Evolutionary conservation across 2,797 vertebrate species (phyloP), one percentile per base, ranked within the genome.

Genomic region (Scolopax bukidnonensis): DNA sequence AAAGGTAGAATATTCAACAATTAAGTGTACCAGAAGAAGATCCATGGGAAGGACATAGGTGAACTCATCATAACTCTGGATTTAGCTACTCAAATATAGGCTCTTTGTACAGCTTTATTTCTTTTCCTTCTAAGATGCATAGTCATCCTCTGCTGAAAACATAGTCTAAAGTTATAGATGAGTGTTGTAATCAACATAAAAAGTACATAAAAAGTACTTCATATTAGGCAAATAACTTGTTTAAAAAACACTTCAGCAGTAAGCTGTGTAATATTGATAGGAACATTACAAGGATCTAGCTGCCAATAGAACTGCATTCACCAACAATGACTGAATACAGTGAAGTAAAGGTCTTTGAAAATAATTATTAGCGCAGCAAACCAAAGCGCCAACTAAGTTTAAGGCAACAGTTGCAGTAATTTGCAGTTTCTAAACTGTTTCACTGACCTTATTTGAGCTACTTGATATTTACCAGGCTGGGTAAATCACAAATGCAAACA

Each of bases 401-500:
- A 79, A 82, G 54, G 65, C 16, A 82, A 88, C 32, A 63, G 25
- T 56, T 76, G n/a, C 76, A 84, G 38, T 32, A 84, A 64, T 91
- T 94, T 80, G 21, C 32, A 65, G 24, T 54, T 93, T 67, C 70
- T 80, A 57, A 84, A 77, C 28, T 56, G 20, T 77, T 94, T 71
- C 45, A 30, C 8, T 64, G 61, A 54, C 38, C 32, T 43, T 32
- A 56, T 21, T 25, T 45, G 57, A 57, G 51, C 27, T 86, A 43
- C 50, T 45, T 85, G 64, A 51, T 91, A 83, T 84, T 90, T 92
- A 75, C 50, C 16, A n/a, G 51, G 7, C n/a, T 63, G 24, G 5
- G 18, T 68, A 92, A 92, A 51, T 78, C 73, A 54, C 47, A 91
- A 61, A 83, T 14, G 47, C 79, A 92, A 92, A 91, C 25, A 86